These are phyloP conservation scores for Orientallactaga bullata DNA, from an alignment of 2,113 vertebrate species.

Conservation along the genomic window DNA sequence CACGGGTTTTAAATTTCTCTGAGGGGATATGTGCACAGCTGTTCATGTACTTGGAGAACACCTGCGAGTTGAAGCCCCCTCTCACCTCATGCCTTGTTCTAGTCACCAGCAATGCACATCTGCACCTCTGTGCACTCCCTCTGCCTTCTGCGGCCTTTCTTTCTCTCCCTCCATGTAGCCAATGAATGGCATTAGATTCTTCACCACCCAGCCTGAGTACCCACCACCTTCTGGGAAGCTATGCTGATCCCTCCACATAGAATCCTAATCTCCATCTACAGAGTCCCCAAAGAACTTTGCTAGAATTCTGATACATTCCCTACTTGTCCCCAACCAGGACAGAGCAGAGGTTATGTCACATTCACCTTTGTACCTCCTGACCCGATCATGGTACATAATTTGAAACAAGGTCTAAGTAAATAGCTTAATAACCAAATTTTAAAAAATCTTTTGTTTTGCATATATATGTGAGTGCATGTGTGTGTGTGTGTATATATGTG, in stretches of 20 bases:
- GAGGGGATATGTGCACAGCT: no score
- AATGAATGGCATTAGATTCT: background rate
- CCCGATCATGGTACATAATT: background rate
- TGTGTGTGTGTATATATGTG: no score
- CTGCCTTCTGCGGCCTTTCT: background rate
- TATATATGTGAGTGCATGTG: no score
- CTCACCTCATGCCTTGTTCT: constrained; percentile 26
- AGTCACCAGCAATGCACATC: background rate
- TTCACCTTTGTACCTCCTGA: background rate
- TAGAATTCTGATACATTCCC: background rate
- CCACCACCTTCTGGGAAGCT: background rate
- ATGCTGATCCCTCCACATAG: background rate
- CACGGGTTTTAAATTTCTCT: background rate
- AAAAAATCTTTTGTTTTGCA: background rate
- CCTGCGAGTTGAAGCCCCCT: background rate
- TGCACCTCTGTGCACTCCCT: background rate
- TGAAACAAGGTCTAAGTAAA: background rate
- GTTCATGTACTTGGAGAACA: background rate
- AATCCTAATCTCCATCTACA: background rate
- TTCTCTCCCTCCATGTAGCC: background rate
- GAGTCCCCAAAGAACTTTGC: background rate
- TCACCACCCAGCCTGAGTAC: background rate
- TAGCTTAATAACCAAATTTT: background rate
- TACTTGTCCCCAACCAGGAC: background rate
- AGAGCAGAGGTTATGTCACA: background rate